Evolutionary conservation across 2,888 invertebrate genomes (phyloP).

Genomic region (Liopterus haemorrhoidalis): DNA sequence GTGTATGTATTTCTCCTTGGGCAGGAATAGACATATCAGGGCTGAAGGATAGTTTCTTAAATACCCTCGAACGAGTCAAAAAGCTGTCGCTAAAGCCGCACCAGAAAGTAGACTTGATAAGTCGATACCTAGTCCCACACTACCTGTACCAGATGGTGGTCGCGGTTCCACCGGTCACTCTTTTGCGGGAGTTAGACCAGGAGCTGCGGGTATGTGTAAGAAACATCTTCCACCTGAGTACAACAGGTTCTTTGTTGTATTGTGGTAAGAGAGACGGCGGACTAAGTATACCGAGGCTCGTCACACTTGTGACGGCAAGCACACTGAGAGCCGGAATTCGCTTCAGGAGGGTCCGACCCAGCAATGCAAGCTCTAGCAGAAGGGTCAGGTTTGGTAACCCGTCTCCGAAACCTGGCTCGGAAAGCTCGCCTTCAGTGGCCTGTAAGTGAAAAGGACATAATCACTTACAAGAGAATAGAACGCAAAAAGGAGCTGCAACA

Average conservation of each 20-base stretch:
- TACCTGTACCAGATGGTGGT: conserved; percentile 35
- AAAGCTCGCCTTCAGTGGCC: no score
- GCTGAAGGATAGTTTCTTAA: not conserved
- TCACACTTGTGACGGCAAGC: not conserved
- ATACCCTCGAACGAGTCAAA: conserved; percentile 29
- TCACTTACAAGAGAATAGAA: conserved; percentile 16
- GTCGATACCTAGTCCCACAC: conserved; percentile 34
- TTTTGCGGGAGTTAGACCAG: not conserved
- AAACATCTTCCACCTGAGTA: not conserved
- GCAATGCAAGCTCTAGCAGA: no score
- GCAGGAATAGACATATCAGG: conserved; percentile 27
- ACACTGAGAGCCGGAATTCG: not conserved
- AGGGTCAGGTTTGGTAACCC: conserved; percentile 28
- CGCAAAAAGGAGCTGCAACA: conserved; percentile 32
- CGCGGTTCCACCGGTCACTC: conserved; percentile 17
- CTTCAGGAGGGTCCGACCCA: conserved; percentile 27
- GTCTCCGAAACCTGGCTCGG: conserved; percentile 32
- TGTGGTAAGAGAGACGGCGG: not conserved
- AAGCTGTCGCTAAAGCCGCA: conserved; percentile 36
- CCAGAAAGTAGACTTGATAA: conserved; percentile 34
- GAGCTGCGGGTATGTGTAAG: not conserved
- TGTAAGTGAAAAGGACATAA: conserved; percentile 15
- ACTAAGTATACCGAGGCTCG: not conserved
- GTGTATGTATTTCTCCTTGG: conserved; percentile 36
- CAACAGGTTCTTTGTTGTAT: not conserved